Conservation (phyloP, 2,888 invertebrate genomes). For the Drosophila imparisetae region DNA sequence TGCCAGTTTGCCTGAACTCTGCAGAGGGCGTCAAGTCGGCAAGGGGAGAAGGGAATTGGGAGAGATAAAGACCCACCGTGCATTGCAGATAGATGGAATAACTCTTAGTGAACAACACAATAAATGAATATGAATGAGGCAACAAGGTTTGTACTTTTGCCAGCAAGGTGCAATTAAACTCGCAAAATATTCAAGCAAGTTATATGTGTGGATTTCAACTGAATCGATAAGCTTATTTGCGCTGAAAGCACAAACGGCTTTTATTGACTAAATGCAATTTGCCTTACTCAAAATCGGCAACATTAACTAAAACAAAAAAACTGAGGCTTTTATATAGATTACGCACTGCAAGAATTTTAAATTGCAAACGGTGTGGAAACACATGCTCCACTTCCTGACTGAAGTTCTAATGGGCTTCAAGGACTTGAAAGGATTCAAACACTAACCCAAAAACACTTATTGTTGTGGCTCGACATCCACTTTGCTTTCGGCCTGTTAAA, state of each 20-base stretch:
- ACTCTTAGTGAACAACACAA: slow-evolving; percentile 57
- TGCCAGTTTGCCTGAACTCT: slow-evolving; percentile 71
- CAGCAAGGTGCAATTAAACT: slow-evolving; percentile 12
- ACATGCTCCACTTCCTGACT: background rate
- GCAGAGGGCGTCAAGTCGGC: background rate
- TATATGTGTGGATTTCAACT: background rate
- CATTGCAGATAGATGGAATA: slow-evolving; percentile 51
- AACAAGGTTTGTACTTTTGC: slow-evolving; percentile 29
- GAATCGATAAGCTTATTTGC: slow-evolving; percentile 11
- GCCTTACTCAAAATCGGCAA: background rate
- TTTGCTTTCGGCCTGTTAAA: slow-evolving; percentile 52
- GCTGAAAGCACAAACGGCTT: background rate
- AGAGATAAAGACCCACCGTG: slow-evolving; percentile 2
- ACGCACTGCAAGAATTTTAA: background rate
- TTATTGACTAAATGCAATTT: background rate
- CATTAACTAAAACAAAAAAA: background rate
- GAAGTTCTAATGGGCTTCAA: slow-evolving; percentile 40
- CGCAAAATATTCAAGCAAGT: background rate
- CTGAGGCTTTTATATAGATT: background rate
- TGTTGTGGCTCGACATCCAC: slow-evolving; percentile 44
- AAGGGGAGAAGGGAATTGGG: background rate
- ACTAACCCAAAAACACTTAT: slow-evolving; percentile 28
- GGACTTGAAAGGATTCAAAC: slow-evolving; percentile 34
- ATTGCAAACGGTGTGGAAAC: slow-evolving; percentile 1
- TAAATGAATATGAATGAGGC: slow-evolving; percentile 77